These are phyloP conservation scores for Paratrypauchen microcephalus DNA, from an alignment of 2,797 vertebrate species.

Conservation along the genomic window DNA sequence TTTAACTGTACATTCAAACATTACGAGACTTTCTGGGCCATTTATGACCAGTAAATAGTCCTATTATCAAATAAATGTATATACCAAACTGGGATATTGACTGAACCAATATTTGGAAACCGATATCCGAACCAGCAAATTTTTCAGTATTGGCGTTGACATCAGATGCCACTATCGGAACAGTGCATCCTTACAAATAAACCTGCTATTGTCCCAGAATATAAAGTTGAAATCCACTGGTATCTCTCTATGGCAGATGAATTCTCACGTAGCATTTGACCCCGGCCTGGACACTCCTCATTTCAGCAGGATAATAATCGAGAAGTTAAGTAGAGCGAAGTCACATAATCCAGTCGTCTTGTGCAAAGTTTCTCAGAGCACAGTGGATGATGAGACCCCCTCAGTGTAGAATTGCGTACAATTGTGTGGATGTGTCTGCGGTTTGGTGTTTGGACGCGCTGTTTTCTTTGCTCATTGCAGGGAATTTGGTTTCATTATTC, in stretches of 20 bases:
- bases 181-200: too few species aligned
- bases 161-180: too few species aligned
- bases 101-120: too few species aligned
- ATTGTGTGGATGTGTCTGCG: constrained; percentile 16
- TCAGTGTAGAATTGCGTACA: constrained; percentile 22
- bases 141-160: too few species aligned
- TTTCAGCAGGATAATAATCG: constrained; percentile 63
- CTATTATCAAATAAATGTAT: too few species aligned
- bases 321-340: constrained; percentile 35
- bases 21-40: too few species aligned
- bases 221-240: constrained; percentile 4
- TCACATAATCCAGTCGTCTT: constrained; percentile 65
- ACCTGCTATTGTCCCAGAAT: background rate
- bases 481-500: constrained; percentile 56
- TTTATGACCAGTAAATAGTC: too few species aligned
- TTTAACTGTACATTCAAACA: too few species aligned
- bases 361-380: constrained; percentile 55
- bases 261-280: constrained; percentile 34
- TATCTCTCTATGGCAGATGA: constrained; percentile 7
- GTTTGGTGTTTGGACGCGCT: constrained; percentile 49
- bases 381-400: constrained; percentile 59
- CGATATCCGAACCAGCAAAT: too few species aligned
- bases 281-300: constrained; percentile 53
- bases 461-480: constrained; percentile 51
- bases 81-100: too few species aligned